Percentiles rank a stretch among this genome's conserved stretches.
Evolutionary conservation across 2,888 invertebrate species (phyloP).

Genomic region (Acanthoscelides obtectus): DNA sequence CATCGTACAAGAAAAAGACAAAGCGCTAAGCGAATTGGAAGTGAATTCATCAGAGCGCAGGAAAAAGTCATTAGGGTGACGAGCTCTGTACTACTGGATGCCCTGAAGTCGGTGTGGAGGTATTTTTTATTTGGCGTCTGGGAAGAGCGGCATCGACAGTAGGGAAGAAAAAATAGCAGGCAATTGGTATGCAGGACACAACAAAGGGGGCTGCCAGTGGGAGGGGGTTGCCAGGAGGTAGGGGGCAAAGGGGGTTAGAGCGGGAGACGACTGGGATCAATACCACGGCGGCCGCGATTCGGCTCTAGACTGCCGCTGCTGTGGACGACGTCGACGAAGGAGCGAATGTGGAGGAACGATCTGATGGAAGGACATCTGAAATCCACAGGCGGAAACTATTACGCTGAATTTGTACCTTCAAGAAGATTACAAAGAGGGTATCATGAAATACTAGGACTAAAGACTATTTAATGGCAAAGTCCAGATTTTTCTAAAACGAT

Average conservation of each 20-base stretch:
- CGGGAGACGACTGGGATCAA: neutral
- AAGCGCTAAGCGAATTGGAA: neutral
- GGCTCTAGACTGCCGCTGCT: neutral
- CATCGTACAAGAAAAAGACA: neutral
- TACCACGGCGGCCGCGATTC: neutral
- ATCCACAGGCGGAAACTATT: neutral
- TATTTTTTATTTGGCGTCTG: slow-evolving; percentile 42
- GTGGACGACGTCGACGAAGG: neutral
- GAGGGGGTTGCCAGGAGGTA: neutral
- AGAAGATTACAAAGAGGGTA: too few species aligned
- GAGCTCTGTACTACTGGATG: slow-evolving; percentile 42
- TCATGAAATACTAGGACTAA: too few species aligned
- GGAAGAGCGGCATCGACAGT: slow-evolving; percentile 28
- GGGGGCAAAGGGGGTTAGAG: neutral
- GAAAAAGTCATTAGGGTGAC: slow-evolving; percentile 39
- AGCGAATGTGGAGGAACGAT: neutral
- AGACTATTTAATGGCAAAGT: too few species aligned
- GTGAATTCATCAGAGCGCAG: neutral
- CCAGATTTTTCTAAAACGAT: too few species aligned
- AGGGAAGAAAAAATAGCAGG: slow-evolving; percentile 53
- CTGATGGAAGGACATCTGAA: neutral
- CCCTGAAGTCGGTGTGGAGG: slow-evolving; percentile 37
- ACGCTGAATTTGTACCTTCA: too few species aligned
- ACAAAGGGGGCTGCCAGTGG: slow-evolving; percentile 41
- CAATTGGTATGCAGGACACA: slow-evolving; percentile 61